phyloP scores from a whole-genome alignment of 2,888 invertebrate genomes.

The Loripinus fragilis region DNA sequence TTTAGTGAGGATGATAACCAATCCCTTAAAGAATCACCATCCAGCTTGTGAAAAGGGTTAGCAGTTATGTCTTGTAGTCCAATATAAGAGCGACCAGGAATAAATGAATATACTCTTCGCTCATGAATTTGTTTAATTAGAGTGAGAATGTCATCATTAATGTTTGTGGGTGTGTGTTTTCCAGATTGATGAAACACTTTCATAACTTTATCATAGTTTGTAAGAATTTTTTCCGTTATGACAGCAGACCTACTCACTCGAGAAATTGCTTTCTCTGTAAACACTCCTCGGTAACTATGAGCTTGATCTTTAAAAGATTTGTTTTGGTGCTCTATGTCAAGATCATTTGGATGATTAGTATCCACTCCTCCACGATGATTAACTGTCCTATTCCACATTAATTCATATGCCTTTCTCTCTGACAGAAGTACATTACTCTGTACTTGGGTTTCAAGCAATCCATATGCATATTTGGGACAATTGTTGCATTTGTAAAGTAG shows the following conservation, averaged over 20 bases:
- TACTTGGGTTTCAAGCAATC: constrained; percentile 40
- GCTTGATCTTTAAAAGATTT: constrained; percentile 48
- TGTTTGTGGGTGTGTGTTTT: constrained; percentile 30
- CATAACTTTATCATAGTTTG: neutral
- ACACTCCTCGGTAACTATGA: too few species aligned
- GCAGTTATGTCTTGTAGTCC: neutral
- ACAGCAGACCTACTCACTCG: constrained; percentile 31
- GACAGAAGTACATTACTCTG: constrained; percentile 38
- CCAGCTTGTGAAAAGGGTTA: constrained; percentile 21
- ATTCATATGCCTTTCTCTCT: constrained; percentile 31
- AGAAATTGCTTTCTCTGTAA: constrained; percentile 41
- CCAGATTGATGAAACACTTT: constrained; percentile 22
- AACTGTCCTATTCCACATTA: constrained; percentile 56
- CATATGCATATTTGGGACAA: constrained; percentile 52
- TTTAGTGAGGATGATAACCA: constrained; percentile 27
- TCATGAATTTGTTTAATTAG: neutral
- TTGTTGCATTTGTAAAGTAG: constrained; percentile 29
- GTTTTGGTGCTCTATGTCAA: too few species aligned
- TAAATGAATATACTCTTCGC: neutral
- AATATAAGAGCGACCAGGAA: neutral
- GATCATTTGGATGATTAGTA: too few species aligned
- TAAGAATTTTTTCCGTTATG: neutral
- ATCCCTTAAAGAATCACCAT: constrained; percentile 24
- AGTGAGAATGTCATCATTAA: neutral
- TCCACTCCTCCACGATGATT: too few species aligned